Conservation (phyloP, 2,113 vertebrate species). For the Rissa tridactyla region DNA sequence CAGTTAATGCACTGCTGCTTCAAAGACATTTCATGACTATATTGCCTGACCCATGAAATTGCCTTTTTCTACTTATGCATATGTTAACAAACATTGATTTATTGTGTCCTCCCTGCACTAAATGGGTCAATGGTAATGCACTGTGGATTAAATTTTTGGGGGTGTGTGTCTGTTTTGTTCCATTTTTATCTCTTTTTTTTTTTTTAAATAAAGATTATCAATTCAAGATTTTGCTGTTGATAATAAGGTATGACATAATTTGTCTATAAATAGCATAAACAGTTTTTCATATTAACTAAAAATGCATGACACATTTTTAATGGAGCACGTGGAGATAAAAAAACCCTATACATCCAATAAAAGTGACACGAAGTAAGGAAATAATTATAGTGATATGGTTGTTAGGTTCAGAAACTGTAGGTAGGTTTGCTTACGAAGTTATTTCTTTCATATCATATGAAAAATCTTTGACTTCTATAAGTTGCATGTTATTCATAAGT, state of each 20-base stretch:
- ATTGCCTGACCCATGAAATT: conserved; percentile 25
- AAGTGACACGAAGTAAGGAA: not conserved
- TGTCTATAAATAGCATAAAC: not conserved
- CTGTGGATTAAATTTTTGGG: not conserved
- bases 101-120: not conserved
- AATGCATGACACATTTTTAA: not conserved
- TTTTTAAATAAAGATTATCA: not conserved
- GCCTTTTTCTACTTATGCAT: conserved; percentile 8
- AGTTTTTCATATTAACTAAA: not conserved
- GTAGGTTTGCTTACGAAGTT: not conserved
- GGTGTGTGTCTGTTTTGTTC: not conserved
- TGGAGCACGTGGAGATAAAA: not conserved
- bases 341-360: not conserved
- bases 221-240: not conserved
- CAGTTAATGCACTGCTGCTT: not conserved
- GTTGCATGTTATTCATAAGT: not conserved
- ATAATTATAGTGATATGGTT: not conserved
- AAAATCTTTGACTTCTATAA: not conserved
- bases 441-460: not conserved
- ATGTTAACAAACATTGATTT: conserved; percentile 50
- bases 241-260: not conserved
- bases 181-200: not conserved
- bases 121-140: not conserved
- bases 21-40: not conserved
- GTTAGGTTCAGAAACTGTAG: not conserved